Evolutionary conservation across 2,113 vertebrate species (phyloP).

Genomic region (Toxotes jaculatrix): DNA sequence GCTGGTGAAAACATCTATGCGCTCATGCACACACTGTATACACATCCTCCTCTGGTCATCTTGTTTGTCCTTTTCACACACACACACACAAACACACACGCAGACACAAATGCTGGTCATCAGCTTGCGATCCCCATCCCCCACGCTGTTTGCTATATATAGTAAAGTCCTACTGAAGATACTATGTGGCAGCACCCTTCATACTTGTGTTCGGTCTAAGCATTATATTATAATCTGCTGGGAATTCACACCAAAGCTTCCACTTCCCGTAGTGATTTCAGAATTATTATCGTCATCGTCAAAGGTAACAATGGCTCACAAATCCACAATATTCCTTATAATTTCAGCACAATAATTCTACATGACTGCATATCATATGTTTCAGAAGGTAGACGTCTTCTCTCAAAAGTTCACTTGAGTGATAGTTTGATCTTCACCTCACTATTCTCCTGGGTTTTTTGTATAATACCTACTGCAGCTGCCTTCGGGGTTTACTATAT

Average conservation of each 20-base stretch:
- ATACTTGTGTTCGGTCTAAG: slow-evolving; percentile 45
- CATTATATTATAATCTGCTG: slow-evolving; percentile 25
- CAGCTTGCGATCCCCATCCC: slow-evolving; percentile 26
- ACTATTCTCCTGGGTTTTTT: background rate
- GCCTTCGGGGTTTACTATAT: slow-evolving; percentile 2
- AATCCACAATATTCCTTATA: background rate
- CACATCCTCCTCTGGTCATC: slow-evolving; percentile 84
- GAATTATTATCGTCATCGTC: background rate
- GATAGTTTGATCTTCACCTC: background rate
- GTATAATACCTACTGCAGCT: background rate
- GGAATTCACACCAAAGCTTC: slow-evolving; percentile 27
- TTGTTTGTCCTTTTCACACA: slow-evolving; percentile 82
- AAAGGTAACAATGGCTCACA: background rate
- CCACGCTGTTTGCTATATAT: slow-evolving; percentile 66
- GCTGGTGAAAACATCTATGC: background rate
- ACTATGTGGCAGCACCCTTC: slow-evolving; percentile 55
- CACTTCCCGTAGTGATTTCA: background rate
- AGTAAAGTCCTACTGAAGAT: slow-evolving; percentile 65
- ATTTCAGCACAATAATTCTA: background rate
- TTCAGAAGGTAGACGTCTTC: background rate
- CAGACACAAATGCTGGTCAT: slow-evolving; percentile 35
- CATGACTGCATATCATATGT: background rate
- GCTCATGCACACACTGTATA: background rate
- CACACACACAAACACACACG: slow-evolving; percentile 22
- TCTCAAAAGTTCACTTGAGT: background rate